Evolutionary conservation across 2,888 invertebrate species (phyloP), one percentile per base, ranked within the genome.

Genomic region (Frankliniella fusca): DNA sequence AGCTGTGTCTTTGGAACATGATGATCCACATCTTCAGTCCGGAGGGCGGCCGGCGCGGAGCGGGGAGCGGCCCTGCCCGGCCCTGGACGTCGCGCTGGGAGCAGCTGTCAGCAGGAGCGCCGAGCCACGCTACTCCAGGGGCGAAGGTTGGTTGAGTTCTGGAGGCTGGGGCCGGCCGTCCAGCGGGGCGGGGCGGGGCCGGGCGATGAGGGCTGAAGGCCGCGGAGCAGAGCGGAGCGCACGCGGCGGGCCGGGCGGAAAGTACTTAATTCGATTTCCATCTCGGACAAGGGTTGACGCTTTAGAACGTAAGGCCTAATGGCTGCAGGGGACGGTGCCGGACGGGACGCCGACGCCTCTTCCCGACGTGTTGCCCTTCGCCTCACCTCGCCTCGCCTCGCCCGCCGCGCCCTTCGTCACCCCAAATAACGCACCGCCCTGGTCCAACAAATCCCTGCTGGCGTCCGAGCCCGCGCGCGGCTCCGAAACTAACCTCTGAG

Each of bases 221-320:
- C 18, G 65, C 15, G 9, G 65, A n/a, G 70, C 23, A 23, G 70
- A 27, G 70, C 23, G 27, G 27, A 27, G 9, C 27, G 70, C 70
- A 11, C n/a, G 20, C 23, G 70, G 70, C 20, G 23, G 70, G 70
- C n/a, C 70, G 27, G 27, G 27, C 70, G 70, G 70, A 76, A 76
- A 76, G 70, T 76, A 76, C 70, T 76, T 76, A 76, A 76, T 76
- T 76, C 70, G 70, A 76, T 76, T 76, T 27, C 70, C 70, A 27
- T 76, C 70, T 76, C 70, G 70, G 70, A 76, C 70, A 76, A 76
- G 70, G 70, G 70, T 76, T 76, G 70, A 76, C 70, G 70, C 70
- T 76, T 27, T 38, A 38, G 38, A 38, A 38, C 38, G 38, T 38
- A 23, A 76, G 70, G 70, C 70, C 70, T 76, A 76, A 76, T 76